Base-by-base conservation (phyloP, 2,797 vertebrate genomes). In the Notamacropus eugenii region DNA sequence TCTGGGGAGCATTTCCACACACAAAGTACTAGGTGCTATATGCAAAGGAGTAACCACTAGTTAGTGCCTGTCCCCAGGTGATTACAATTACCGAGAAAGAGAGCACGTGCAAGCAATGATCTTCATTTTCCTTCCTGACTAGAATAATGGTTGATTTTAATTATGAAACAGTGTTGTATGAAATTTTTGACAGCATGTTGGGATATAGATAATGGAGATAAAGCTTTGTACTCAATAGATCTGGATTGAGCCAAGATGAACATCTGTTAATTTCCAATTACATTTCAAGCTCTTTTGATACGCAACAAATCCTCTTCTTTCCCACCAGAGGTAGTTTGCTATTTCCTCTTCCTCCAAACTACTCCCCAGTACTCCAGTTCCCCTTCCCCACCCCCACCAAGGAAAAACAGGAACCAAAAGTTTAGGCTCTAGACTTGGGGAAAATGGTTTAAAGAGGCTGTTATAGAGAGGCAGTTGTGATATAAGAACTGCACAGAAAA, bases 241-340 rank as follows among this genome's bases (percentile, higher is more conserved):
- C 58, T 93, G 92, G 94, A 90, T 90, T 91, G 91, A 93, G 90
- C 93, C 34, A 87, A n/a, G 54, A 91, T 91, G 40, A 96, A 94
- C 87, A 92, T 57, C 55, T 95, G n/a, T 67, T 29, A 67, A 87
- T 67, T 52, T 90, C 55, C 90, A 93, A 92, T 50, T 52, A 87
- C 52, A 16, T 94, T 93, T 91, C 29, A 54, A 4, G 27, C 74
- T 93, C 55, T 92, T 52, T 82, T 29, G 90, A 13, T 5, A 12
- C 50, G 40, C 91, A 28, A 55, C 52, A 55, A 90, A 92, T 93
- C 91, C 3, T 52, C 82, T 46, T 54, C 74, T 50, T 87, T 87
- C 22, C 74, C 74, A 87, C 22, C 40, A 87, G 40, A 10, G 40
- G 74, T 40, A 46, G 22, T 50, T 46, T 46, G 74, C 9, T 50